These are phyloP conservation scores for Amyelois transitella DNA, from an alignment of 1,140 invertebrate genomes.

Conservation along the genomic window DNA sequence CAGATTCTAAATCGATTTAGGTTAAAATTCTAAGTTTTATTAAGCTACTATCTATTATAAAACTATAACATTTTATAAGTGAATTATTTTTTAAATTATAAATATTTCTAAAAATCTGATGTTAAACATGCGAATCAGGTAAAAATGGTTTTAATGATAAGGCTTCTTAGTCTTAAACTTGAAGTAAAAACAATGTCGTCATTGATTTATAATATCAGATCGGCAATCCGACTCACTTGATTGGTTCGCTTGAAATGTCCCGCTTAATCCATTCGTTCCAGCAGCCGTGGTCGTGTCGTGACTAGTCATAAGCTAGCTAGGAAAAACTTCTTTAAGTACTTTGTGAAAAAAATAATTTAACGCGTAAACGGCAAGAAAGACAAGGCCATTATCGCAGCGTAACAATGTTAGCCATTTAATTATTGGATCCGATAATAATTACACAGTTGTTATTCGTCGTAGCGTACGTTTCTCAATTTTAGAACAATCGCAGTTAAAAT, in stretches of 20 bases:
- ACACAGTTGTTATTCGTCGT: no score
- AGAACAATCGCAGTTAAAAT: no score
- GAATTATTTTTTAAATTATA: no score
- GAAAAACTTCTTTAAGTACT: not conserved
- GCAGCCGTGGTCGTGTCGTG: not conserved
- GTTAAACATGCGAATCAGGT: no score
- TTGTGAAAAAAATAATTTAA: not conserved
- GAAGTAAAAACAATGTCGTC: slow-evolving; percentile 22
- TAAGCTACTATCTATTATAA: no score
- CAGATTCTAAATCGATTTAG: no score
- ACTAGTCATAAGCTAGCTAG: not conserved
- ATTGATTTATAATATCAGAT: slow-evolving; percentile 33
- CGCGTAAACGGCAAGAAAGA: not conserved
- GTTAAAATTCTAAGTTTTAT: no score
- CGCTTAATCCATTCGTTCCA: slow-evolving; percentile 30
- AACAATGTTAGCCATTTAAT: not conserved
- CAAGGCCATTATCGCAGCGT: not conserved
- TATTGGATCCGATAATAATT: no score
- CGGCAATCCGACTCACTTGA: slow-evolving; percentile 33
- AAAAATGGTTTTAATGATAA: no score
- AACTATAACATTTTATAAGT: no score
- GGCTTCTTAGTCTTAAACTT: not conserved
- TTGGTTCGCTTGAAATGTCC: slow-evolving; percentile 29
- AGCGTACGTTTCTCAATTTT: no score
- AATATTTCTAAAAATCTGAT: no score